Base-by-base conservation (phyloP, 2,113 vertebrate genomes). In the human region DNA sequence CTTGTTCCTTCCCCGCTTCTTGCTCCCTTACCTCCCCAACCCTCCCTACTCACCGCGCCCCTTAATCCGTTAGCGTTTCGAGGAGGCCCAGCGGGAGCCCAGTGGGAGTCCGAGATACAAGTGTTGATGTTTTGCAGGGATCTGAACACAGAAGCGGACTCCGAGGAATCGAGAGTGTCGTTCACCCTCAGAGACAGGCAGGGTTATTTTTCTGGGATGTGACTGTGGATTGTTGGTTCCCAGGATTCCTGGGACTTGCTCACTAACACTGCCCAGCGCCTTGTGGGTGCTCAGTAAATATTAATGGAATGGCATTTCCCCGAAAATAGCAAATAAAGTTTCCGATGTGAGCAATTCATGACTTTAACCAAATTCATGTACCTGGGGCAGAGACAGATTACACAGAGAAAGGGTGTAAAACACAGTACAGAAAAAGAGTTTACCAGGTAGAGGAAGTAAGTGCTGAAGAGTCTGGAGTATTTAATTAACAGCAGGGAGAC, bases 251-350 rank as follows among this genome's bases (percentile, higher is more conserved):
- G 94, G 80, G 89, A 92, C 76, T 64, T 93, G 91, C 89, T 82
- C 32, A 45, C 61, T 72, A 88, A 61, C 20, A 91, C 72, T 80
- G 23, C n/a, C 72, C 72, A 95, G 87, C n/a, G 68, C 80, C 92
- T 55, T 66, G 87, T 72, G 94, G 91, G 23, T 10, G 5, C 85
- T 88, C 95, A 75, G 89, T 78, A 96, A 97, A 97, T 96, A 91
- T 30, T 88, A 79, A 96, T 82, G 81, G 79, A 94, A 96, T 30
- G 88, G 55, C 35, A 43, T 92, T 98, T 93, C 70, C 32, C 92
- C 3, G n/a, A 96, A 96, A 92, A 94, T 61, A 93, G 70, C 79
- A 84, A 90, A 61, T 92, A 35, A 94, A 92, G 64, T 83, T 81
- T 45, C 50, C 93, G 3, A 2, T 76, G 70, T 79, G 75, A 96